Percentiles rank a stretch among this genome's conserved stretches.
phyloP scores from a whole-genome alignment of 2,888 invertebrate species.

The Harpagoxenus sublaevis region DNA sequence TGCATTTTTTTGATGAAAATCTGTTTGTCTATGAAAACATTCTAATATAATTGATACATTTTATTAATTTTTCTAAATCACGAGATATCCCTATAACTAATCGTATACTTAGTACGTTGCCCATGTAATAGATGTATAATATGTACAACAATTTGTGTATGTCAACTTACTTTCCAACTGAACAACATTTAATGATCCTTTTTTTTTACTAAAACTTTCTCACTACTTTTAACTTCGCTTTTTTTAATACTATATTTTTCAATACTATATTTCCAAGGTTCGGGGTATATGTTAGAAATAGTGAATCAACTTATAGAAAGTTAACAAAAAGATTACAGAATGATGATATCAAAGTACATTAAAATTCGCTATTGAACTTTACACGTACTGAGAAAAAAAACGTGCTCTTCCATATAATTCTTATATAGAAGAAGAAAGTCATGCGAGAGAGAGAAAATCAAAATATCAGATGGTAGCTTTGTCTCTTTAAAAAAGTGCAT shows the following conservation, averaged over 20 bases:
- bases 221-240: not conserved
- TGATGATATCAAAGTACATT: not conserved
- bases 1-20: not conserved
- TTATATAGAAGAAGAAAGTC: not conserved
- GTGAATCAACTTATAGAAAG: not conserved
- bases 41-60: constrained; percentile 2
- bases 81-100: constrained; percentile 8
- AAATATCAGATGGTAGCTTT: not conserved
- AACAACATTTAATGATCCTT: not conserved
- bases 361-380: constrained; percentile 1
- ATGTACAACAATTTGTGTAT: constrained; percentile 11
- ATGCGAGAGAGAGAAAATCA: not conserved
- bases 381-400: not conserved
- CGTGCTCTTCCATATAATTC: not conserved
- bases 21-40: not conserved
- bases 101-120: constrained; percentile 6
- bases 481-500: not conserved
- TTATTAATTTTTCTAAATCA: constrained; percentile 25
- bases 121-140: not conserved
- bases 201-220: not conserved
- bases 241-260: not conserved
- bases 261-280: not conserved
- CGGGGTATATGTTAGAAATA: not conserved
- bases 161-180: not conserved
- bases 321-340: not conserved